phyloP scores from a whole-genome alignment of 2,113 vertebrate species.

The Ictalurus punctatus region DNA sequence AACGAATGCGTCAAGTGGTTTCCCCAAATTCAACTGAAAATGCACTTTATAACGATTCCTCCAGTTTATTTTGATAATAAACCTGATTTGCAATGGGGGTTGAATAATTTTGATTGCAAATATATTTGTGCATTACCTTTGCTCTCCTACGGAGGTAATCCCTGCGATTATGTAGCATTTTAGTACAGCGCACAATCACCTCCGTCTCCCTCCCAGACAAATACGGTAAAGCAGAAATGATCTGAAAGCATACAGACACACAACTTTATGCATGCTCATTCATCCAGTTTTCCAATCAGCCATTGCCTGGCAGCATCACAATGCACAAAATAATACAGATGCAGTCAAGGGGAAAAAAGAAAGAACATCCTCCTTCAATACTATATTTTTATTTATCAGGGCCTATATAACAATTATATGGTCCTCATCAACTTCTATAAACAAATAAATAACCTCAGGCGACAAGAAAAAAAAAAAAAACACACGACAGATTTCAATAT shows the following conservation, averaged over 20 bases:
- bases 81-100: too few relatives aligned
- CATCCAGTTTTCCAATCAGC: background rate
- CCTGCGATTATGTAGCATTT: constrained; percentile 59
- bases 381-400: background rate
- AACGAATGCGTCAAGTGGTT: too few relatives aligned
- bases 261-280: background rate
- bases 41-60: too few relatives aligned
- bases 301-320: background rate
- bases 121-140: constrained; percentile 42
- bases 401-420: background rate
- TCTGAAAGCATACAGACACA: constrained; percentile 41
- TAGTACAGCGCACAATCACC: constrained; percentile 57
- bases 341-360: background rate
- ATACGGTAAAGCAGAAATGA: constrained; percentile 55
- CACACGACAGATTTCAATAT: background rate
- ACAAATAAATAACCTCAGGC: background rate
- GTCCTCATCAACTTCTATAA: background rate
- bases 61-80: too few relatives aligned
- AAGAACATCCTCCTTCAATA: background rate
- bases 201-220: constrained; percentile 53
- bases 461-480: background rate
- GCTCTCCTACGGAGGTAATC: constrained; percentile 57
- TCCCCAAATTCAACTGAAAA: too few relatives aligned
- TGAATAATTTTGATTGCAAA: too few relatives aligned
- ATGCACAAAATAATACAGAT: background rate